These are phyloP conservation scores for Listronotus oregonensis DNA, from an alignment of 1,140 invertebrate genomes.

Conservation along the genomic window DNA sequence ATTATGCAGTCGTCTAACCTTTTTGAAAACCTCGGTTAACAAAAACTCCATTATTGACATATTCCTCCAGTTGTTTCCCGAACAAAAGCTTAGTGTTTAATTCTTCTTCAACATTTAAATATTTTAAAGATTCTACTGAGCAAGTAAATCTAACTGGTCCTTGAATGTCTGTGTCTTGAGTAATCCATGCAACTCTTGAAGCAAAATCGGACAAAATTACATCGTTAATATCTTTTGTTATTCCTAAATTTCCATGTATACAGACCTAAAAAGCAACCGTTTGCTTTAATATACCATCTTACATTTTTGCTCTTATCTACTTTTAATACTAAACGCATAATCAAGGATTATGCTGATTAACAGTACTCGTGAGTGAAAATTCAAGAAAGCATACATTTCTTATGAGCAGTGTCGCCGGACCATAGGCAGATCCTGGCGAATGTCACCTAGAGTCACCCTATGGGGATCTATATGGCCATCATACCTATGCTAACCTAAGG, in stretches of 20 bases:
- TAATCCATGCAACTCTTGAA: conserved; percentile 43
- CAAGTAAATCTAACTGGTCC: conserved; percentile 42
- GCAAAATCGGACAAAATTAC: conserved; percentile 41
- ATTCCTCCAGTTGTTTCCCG: conserved; percentile 40
- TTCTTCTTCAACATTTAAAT: conserved; percentile 41
- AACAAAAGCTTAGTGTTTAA: conserved; percentile 40
- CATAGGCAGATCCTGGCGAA: no score
- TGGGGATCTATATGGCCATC: no score
- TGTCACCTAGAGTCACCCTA: no score
- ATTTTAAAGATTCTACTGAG: conserved; percentile 37
- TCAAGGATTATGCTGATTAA: no score
- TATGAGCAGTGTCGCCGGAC: no score
- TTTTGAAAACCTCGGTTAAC: conserved; percentile 42
- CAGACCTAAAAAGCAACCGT: conserved; percentile 38
- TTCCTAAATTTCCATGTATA: conserved; percentile 44
- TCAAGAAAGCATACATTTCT: no score
- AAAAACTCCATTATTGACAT: conserved; percentile 45
- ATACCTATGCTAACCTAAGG: no score
- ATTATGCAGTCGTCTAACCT: conserved; percentile 29
- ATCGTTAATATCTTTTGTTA: conserved; percentile 41
- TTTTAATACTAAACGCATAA: no score
- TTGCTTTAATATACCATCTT: no score
- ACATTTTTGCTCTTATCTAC: no score
- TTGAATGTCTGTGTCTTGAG: conserved; percentile 42
- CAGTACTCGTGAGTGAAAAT: no score